phyloP scores from a whole-genome alignment of 2,888 invertebrate genomes.

The Caenorhabditis uteleia region DNA sequence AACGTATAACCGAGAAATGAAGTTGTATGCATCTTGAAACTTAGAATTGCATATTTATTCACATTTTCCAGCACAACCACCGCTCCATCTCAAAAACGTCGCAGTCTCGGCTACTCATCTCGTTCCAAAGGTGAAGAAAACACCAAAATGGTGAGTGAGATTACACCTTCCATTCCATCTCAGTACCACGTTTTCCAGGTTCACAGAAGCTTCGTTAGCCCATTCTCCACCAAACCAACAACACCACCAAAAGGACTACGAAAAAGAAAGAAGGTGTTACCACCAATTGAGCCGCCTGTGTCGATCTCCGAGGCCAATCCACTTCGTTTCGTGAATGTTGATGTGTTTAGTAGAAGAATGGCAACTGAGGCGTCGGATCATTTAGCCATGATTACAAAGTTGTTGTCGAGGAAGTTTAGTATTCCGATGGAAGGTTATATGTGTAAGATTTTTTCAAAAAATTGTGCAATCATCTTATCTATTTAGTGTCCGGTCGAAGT shows the following conservation, averaged over 20 bases:
- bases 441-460: conserved; percentile 42
- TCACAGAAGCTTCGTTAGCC: conserved; percentile 23
- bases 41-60: neutral
- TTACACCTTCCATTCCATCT: too few species aligned
- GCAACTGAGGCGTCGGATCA: conserved; percentile 43
- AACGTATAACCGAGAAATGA: neutral
- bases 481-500: conserved; percentile 57
- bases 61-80: conserved; percentile 4
- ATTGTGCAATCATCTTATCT: neutral
- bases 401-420: conserved; percentile 60
- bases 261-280: conserved; percentile 19
- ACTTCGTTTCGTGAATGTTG: conserved; percentile 25
- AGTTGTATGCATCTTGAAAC: conserved; percentile 8
- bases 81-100: conserved; percentile 12
- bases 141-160: conserved; percentile 11
- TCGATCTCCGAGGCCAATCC: conserved; percentile 33
- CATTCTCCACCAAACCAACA: conserved; percentile 12
- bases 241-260: conserved; percentile 7
- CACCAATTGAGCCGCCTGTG: conserved; percentile 32
- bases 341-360: conserved; percentile 25
- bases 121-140: conserved; percentile 12
- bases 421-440: conserved; percentile 66
- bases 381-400: conserved; percentile 58
- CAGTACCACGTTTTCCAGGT: too few species aligned
- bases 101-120: conserved; percentile 34